Evolutionary conservation across 1,140 invertebrate species (phyloP).

Genomic region (Diachasma alloeum): DNA sequence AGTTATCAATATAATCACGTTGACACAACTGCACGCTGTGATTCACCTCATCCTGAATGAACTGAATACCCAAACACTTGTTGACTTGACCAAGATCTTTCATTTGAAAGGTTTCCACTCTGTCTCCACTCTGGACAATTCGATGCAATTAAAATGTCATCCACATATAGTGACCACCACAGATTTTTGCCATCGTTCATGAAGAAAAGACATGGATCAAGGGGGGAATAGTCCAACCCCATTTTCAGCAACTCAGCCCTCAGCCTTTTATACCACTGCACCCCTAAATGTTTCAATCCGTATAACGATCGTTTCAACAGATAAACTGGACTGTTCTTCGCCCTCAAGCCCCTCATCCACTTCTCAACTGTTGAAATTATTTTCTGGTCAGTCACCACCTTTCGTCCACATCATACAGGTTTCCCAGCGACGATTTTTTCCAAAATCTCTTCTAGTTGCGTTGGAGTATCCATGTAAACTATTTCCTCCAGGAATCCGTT

Average conservation of each 20-base stretch:
- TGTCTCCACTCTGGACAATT: slow-evolving; percentile 20
- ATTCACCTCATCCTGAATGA: not conserved
- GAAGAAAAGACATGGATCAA: slow-evolving; percentile 38
- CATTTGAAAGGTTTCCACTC: not conserved
- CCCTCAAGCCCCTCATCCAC: slow-evolving; percentile 5
- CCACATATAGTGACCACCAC: slow-evolving; percentile 41
- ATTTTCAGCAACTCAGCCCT: slow-evolving; percentile 9
- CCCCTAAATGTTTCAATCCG: slow-evolving; percentile 44
- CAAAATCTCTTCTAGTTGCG: slow-evolving; percentile 9
- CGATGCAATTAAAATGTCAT: slow-evolving; percentile 52
- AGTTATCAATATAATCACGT: too few relatives aligned
- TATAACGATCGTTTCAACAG: slow-evolving; percentile 45
- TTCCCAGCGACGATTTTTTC: not conserved
- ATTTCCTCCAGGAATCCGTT: slow-evolving; percentile 48
- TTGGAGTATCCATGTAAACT: slow-evolving; percentile 55
- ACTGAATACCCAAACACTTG: slow-evolving; percentile 31
- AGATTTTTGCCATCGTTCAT: slow-evolving; percentile 22
- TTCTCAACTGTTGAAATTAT: slow-evolving; percentile 11
- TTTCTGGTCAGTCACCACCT: not conserved
- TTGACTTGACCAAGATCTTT: slow-evolving; percentile 24
- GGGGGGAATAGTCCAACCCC: too few relatives aligned
- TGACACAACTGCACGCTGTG: not conserved
- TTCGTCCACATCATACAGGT: not conserved
- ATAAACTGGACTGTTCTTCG: slow-evolving; percentile 23
- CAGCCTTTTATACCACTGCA: slow-evolving; percentile 40